Evolutionary conservation across 2,888 invertebrate species (phyloP), one percentile per base, ranked within the genome.

Genomic region (Epinotia bilunana): DNA sequence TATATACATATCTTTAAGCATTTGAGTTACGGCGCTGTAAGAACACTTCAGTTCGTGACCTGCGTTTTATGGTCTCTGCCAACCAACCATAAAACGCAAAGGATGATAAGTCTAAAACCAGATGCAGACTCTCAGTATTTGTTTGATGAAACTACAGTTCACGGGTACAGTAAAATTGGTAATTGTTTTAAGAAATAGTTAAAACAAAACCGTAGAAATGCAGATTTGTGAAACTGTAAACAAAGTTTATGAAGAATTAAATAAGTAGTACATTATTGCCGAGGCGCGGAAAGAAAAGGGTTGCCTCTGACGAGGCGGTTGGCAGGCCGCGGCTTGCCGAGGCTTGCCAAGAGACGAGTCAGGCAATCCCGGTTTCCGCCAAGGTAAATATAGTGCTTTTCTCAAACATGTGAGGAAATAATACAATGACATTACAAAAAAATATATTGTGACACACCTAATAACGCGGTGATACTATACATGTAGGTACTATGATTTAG

Each of bases 81-180:
- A 33, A 53, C 23, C 28, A 49, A 23, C 23, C 46, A 49, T 49
- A 16, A 64, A 64, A n/a, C 3, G 18, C n/a, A 53, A 55, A 33
- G 43, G 43, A 43, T 68, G 57, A 57, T 67, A 39, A 43, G 16
- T 68, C 57, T 68, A 58, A 57, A 57, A 68, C 68, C 57, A 57
- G 43, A 57, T 49, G 63, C 57, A 67, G 16, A 53, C 13, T 28
- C 64, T 46, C n/a, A 9, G 64, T 28, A 53, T n/a, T 65, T 28
- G 13, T 28, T 61, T 61, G 61, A 28, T 33, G 28, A 49, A 49
- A 49, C 20, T 23, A 33, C 28, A 9, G n/a, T 16, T 28, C n/a
- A 23, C 5, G 20, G 33, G 16, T 64, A 28, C 28, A 65, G 16
- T 64, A 49, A 46, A 49, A 23, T 53, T 7, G 60, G 43, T 16